Evolutionary conservation across 1,140 invertebrate genomes (phyloP), one percentile per base, ranked within the genome.

Genomic region (Ditylenchus dipsaci): DNA sequence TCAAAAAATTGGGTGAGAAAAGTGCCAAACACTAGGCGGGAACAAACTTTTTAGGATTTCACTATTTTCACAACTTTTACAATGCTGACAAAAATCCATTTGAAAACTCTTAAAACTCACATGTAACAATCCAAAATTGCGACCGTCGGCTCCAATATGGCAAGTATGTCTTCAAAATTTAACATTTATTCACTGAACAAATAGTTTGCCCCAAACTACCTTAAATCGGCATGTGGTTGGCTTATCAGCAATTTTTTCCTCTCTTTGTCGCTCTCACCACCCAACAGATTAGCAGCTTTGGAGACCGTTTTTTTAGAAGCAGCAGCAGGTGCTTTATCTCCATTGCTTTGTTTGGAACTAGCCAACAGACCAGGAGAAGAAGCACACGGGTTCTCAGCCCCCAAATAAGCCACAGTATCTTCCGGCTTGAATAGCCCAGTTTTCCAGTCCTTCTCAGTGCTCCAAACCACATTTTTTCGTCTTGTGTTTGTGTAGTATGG

Each of bases 81-180:
- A n/a, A n/a, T n/a, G n/a, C n/a, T n/a, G n/a, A n/a, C n/a, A n/a
- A n/a, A n/a, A n/a, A n/a, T n/a, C n/a, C n/a, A n/a, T n/a, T n/a
- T n/a, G n/a, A n/a, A n/a, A n/a, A n/a, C n/a, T n/a, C n/a, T n/a
- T 7, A 45, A 13, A 53, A 53, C 67, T 45, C 11, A 70, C 68
- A 70, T 70, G 67, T n/a, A 81, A 33, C 19, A 81, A 47, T 47
- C 95, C 94, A 83, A 97, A 97, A 81, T 92, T 92, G 64, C 91
- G 91, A 5, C 95, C 95, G 84, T 97, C 95, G 15, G 95, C 86
- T 1, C 95, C 95, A 3, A 97, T 91, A 83, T 98, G 95, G 0
- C 91, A 91, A 0, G 93, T 97, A 82, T 97, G 95, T 80, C 95
- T 92, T n/a, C n/a, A n/a, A n/a, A n/a, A n/a, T n/a, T n/a, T n/a